Conservation (phyloP, 2,113 vertebrate species). For the Catharus minimus region DNA sequence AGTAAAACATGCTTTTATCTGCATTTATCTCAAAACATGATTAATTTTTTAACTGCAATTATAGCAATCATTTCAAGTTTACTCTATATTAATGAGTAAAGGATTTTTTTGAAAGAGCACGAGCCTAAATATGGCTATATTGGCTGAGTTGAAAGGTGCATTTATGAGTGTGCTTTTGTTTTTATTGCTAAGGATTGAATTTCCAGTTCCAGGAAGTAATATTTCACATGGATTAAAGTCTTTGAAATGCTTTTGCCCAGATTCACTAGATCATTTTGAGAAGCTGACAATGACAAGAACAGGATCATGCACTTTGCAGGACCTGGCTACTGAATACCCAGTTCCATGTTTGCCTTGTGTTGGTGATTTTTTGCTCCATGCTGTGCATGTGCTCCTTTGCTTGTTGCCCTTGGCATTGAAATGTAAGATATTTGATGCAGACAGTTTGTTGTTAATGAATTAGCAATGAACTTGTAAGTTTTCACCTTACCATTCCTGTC, state of each 20-base stretch:
- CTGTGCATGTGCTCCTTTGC: background rate
- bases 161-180: slow-evolving; percentile 41
- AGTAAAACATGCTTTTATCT: slow-evolving; percentile 66
- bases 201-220: slow-evolving; percentile 63
- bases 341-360: background rate
- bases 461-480: background rate
- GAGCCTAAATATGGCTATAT: background rate
- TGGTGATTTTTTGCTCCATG: background rate
- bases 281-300: background rate
- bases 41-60: slow-evolving; percentile 73
- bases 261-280: slow-evolving; percentile 27
- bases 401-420: background rate
- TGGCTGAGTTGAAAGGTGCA: slow-evolving; percentile 24
- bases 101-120: background rate
- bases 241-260: slow-evolving; percentile 41
- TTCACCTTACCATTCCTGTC: background rate
- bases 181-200: slow-evolving; percentile 48
- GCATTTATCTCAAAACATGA: slow-evolving; percentile 67
- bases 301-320: background rate
- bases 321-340: background rate
- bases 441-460: background rate
- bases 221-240: slow-evolving; percentile 50
- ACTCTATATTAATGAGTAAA: slow-evolving; percentile 53
- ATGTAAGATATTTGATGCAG: background rate
- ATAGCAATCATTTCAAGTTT: slow-evolving; percentile 61